A percentile compares a stretch with the other conserved stretches of the same genome.
phyloP scores from a whole-genome alignment of 2,888 invertebrate genomes.

The Agonopterix alstromeriana region DNA sequence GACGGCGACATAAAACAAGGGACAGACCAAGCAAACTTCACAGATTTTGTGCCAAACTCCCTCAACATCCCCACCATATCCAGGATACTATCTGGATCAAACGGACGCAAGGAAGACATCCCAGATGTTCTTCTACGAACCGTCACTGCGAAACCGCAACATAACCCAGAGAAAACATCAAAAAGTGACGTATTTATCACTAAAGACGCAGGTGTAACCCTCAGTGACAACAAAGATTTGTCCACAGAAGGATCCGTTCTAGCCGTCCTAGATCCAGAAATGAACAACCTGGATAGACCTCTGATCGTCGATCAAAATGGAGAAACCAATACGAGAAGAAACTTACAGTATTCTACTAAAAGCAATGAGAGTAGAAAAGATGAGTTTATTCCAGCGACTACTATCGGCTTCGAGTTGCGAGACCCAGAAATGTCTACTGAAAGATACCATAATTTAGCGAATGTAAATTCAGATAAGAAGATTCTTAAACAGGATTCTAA shows the following conservation, averaged over 20 bases:
- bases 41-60: slow-evolving; percentile 81
- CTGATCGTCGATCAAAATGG: slow-evolving; percentile 65
- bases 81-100: slow-evolving; percentile 89
- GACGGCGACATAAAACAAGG: slow-evolving; percentile 59
- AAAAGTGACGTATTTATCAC: slow-evolving; percentile 60
- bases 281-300: slow-evolving; percentile 72
- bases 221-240: slow-evolving; percentile 58
- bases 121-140: slow-evolving; percentile 85
- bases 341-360: slow-evolving; percentile 66
- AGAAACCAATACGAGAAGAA: slow-evolving; percentile 70
- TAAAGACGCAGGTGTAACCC: slow-evolving; percentile 63
- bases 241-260: slow-evolving; percentile 69
- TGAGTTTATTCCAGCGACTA: slow-evolving; percentile 60
- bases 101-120: slow-evolving; percentile 88
- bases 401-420: slow-evolving; percentile 63
- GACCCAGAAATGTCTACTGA: slow-evolving; percentile 73
- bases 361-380: slow-evolving; percentile 53
- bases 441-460: slow-evolving; percentile 76
- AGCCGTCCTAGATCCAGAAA: slow-evolving; percentile 69
- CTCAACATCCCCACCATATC: slow-evolving; percentile 89
- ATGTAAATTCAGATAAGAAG: slow-evolving; percentile 74
- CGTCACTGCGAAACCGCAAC: slow-evolving; percentile 78
- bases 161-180: slow-evolving; percentile 59
- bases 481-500: slow-evolving; percentile 58
- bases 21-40: slow-evolving; percentile 70